Base-by-base conservation (phyloP, 2,113 vertebrate species). In the Notiomystis cincta region DNA sequence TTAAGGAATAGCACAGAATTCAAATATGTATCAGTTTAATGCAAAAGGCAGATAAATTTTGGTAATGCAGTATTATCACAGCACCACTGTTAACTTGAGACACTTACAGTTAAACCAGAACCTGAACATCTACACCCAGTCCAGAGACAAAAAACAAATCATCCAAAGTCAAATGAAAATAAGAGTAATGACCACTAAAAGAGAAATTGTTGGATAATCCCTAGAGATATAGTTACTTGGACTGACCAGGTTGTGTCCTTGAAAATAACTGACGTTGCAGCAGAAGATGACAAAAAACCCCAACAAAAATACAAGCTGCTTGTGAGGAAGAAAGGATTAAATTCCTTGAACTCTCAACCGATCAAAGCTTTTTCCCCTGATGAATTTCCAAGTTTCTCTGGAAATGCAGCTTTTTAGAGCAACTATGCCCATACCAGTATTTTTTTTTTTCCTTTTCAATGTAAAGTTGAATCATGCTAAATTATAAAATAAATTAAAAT, bases 291-390 rank as follows among this genome's bases (percentile, higher is more conserved):
- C 4, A 24, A 25, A 73, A 54, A 24, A 44, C n/a, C n/a, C n/a
- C n/a, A n/a, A n/a, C n/a, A 54, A 15, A 12, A 15, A 30, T 16
- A 25, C 16, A 37, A 18, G 0, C 7, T 66, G 5, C 45, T 53
- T 66, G 14, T 20, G 47, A 71, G 27, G 24, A 87, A 60, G 33
- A 77, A 3, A 30, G 10, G n/a, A 65, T 77, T 60, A 71, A 72
- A 64, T 12, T 64, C 20, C 38, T 80, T 73, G 33, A 69, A 84
- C 9, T 28, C 7, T 56, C 13, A 54, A 60, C 10, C 0, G 0
- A 2, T 25, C 10, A 22, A 50, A 72, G 8, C 23, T 11, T 64
- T 54, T 30, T 7, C 2, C 0, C 27, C 7, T 1, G 0, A 37
- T 45, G 3, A 58, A 45, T 20, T 2, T 77, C 28, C 57, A 54